A percentile compares a stretch with the other conserved stretches of the same genome.
Evolutionary conservation across 2,888 invertebrate genomes (phyloP).

Genomic region (Agrochola lota): DNA sequence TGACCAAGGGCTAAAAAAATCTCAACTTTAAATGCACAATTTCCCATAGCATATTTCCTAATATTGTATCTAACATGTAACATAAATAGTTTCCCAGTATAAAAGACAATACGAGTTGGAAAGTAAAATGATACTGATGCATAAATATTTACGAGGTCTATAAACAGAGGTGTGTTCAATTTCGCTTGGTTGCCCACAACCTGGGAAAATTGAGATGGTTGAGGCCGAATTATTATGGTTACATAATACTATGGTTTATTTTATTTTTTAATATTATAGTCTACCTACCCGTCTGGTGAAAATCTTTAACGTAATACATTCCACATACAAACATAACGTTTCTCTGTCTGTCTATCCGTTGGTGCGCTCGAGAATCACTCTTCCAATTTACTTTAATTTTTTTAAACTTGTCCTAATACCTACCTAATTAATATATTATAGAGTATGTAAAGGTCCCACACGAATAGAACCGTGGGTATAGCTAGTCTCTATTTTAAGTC

Average conservation of each 20-base stretch:
- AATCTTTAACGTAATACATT: not conserved
- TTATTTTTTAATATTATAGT: constrained; percentile 8
- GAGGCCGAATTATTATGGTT: constrained; percentile 53
- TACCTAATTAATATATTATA: not conserved
- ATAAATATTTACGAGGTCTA: constrained; percentile 83
- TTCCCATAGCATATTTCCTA: constrained; percentile 36
- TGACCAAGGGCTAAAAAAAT: not conserved
- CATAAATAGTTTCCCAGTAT: constrained; percentile 53
- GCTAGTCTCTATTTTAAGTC: not conserved
- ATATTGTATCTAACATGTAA: constrained; percentile 37
- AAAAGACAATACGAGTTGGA: constrained; percentile 67
- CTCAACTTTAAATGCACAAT: not conserved
- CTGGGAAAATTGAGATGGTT: constrained; percentile 78
- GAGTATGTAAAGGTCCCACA: not conserved
- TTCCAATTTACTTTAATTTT: not conserved
- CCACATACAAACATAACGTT: not conserved
- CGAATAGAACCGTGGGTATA: not conserved
- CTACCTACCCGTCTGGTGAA: not conserved
- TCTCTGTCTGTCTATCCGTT: not conserved
- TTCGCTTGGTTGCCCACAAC: constrained; percentile 74
- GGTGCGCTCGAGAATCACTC: too few species aligned
- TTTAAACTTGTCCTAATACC: not conserved
- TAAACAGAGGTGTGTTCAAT: constrained; percentile 78
- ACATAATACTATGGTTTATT: constrained; percentile 37
- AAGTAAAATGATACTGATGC: constrained; percentile 82